Evolutionary conservation across 2,888 invertebrate species (phyloP).

Genomic region (Trilocha varians): DNA sequence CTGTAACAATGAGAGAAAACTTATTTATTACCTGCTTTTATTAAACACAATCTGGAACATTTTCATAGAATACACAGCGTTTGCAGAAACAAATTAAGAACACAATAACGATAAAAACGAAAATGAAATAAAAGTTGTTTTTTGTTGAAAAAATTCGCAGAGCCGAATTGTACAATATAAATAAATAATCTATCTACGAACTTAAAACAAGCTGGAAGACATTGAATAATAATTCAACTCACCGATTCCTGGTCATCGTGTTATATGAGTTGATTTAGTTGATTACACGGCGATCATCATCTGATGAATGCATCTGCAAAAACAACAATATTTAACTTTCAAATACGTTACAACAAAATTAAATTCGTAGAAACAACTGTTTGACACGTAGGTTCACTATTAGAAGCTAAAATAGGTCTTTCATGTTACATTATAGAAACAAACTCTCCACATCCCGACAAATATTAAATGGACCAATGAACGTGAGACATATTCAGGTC

Average conservation of each 20-base stretch:
- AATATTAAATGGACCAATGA: neutral
- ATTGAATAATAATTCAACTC: neutral
- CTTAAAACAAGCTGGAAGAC: neutral
- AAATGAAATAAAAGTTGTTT: neutral
- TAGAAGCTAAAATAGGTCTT: neutral
- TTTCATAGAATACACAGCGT: neutral
- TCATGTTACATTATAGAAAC: neutral
- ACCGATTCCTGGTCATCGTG: no score
- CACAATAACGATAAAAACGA: neutral
- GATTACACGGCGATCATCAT: no score
- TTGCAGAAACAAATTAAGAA: neutral
- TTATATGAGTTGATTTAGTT: no score
- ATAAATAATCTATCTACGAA: neutral
- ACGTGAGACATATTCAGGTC: neutral
- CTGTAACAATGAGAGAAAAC: neutral
- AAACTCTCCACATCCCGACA: neutral
- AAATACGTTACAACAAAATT: neutral
- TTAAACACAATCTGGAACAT: no score
- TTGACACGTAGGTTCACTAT: neutral
- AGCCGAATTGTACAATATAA: neutral
- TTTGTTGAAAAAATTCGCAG: neutral
- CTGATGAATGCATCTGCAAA: neutral
- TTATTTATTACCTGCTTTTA: neutral
- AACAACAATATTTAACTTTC: neutral
- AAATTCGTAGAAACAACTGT: neutral